Evolutionary conservation across 1,140 invertebrate genomes (phyloP).

Genomic region (Atta cephalotes): DNA sequence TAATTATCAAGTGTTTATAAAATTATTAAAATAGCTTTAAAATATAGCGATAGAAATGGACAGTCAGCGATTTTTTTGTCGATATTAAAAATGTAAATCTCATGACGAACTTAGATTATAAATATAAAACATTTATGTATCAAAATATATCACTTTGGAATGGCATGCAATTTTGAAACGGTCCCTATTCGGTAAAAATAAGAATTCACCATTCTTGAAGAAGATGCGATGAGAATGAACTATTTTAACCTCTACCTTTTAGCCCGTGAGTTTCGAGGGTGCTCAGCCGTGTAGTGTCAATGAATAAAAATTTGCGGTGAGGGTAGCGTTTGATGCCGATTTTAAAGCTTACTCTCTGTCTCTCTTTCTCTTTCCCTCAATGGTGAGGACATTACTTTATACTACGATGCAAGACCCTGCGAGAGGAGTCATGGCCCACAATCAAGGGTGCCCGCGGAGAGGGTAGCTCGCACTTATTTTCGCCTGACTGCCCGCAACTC

Average conservation of each 20-base stretch:
- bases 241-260: conserved; percentile 72
- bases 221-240: conserved; percentile 51
- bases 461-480: conserved; percentile 84
- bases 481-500: conserved; percentile 79
- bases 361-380: conserved; percentile 46
- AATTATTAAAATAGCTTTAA: not conserved
- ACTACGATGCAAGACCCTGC: conserved; percentile 65
- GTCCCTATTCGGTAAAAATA: conserved; percentile 20
- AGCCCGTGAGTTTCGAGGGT: conserved; percentile 72
- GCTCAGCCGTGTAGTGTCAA: conserved; percentile 84
- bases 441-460: conserved; percentile 80
- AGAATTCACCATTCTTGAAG: conserved; percentile 30
- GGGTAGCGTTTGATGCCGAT: conserved; percentile 83
- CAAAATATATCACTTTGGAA: not conserved
- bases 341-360: conserved; percentile 78
- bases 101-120: not conserved
- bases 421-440: conserved; percentile 78
- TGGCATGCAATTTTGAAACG: not conserved
- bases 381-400: conserved; percentile 73
- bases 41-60: not conserved
- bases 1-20: not conserved
- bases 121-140: conserved; percentile 14
- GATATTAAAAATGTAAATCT: not conserved
- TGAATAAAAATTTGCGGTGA: conserved; percentile 86
- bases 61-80: not conserved